These are phyloP conservation scores for Heliocidaris erythrogramma DNA, from an alignment of 35 echinoderm and acorn worm species.

Conservation along the genomic window DNA sequence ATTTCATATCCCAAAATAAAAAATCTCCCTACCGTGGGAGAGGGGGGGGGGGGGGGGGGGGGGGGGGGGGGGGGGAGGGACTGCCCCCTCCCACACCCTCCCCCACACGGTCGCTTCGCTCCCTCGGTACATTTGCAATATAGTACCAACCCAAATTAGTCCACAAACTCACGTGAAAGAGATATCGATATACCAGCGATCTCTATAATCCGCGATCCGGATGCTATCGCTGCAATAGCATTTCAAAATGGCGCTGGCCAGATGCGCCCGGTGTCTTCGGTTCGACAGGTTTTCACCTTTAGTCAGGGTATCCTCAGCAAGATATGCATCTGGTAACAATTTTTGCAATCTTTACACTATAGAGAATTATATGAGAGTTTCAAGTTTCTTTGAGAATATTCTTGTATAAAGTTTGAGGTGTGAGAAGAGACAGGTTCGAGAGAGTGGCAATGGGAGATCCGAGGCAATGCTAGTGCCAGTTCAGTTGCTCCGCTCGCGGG, in stretches of 20 bases:
- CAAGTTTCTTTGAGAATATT: not conserved
- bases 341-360: not conserved
- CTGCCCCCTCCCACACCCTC: no score
- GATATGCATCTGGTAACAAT: slow-evolving; percentile 26
- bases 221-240: not conserved
- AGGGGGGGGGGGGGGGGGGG: no score
- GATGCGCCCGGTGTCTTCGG: slow-evolving; percentile 13
- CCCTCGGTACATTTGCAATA: no score
- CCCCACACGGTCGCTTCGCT: no score
- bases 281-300: not conserved
- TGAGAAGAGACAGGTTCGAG: not conserved
- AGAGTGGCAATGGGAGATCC: not conserved
- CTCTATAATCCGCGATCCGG: not conserved
- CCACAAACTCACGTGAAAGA: not conserved
- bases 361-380: not conserved
- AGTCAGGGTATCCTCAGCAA: not conserved
- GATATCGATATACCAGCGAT: not conserved
- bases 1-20: no score
- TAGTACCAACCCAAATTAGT: no score
- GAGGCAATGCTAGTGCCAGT: not conserved
- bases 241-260: slow-evolving; percentile 19
- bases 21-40: no score
- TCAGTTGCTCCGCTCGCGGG: not conserved
- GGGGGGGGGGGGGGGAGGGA: no score
- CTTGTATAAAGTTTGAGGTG: not conserved